Conservation (phyloP, 2,113 vertebrate genomes). For the Cyanocitta stelleri region DNA sequence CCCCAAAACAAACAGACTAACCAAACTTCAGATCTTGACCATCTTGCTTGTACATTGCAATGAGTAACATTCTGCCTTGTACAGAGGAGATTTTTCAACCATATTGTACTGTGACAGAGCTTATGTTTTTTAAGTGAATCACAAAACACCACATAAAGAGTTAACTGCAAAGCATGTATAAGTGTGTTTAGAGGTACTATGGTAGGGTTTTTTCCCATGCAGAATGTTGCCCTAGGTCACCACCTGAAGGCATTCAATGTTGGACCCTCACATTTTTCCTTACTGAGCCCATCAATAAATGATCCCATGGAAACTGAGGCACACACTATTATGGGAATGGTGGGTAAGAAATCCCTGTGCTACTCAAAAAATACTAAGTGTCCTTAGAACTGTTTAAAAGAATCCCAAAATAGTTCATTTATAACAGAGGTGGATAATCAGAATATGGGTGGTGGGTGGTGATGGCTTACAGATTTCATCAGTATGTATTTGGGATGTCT, state of each 20-base stretch:
- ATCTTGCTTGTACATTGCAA: neutral
- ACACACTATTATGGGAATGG: neutral
- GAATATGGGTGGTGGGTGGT: neutral
- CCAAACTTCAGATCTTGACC: neutral
- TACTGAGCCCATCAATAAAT: neutral
- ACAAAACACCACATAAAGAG: neutral
- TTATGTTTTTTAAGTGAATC: neutral
- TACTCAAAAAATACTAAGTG: neutral
- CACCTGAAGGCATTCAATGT: neutral
- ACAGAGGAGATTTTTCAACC: neutral
- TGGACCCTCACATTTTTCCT: neutral
- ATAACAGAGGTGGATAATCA: neutral
- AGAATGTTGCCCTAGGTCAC: neutral
- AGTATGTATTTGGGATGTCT: neutral
- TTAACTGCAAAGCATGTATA: neutral
- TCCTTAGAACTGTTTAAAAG: neutral
- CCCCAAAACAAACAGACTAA: neutral
- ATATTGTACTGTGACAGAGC: neutral
- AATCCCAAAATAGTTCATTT: neutral
- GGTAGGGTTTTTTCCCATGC: neutral
- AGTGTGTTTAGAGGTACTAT: neutral
- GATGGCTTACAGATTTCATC: neutral
- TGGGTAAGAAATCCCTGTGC: neutral
- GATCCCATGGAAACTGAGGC: neutral
- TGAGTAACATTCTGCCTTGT: neutral